Evolutionary conservation across 1,140 invertebrate genomes (phyloP).

Genomic region (Phortica variegata): DNA sequence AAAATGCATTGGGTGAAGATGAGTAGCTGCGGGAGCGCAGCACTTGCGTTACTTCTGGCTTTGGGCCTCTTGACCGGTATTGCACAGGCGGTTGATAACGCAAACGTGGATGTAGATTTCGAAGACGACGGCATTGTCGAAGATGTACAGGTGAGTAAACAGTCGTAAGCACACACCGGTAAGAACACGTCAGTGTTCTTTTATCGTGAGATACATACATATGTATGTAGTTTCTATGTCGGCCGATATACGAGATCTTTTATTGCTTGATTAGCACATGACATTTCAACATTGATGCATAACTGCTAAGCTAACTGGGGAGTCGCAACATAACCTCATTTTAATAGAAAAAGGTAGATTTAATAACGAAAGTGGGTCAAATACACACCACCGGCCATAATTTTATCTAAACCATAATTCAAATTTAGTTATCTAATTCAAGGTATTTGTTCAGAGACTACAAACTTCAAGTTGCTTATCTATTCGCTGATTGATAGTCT

Average conservation of each 20-base stretch:
- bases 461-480: too few species aligned
- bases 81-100: slow-evolving; percentile 9
- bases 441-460: too few species aligned
- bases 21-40: slow-evolving; percentile 20
- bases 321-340: too few species aligned
- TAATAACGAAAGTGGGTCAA: slow-evolving; percentile 30
- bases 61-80: slow-evolving; percentile 17
- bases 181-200: slow-evolving; percentile 44
- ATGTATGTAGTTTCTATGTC: not conserved
- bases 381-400: slow-evolving; percentile 25
- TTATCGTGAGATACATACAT: slow-evolving; percentile 6
- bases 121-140: slow-evolving; percentile 44
- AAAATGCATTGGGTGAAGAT: too few species aligned
- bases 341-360: too few species aligned
- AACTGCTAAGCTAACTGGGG: too few species aligned
- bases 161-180: slow-evolving; percentile 12
- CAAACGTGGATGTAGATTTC: slow-evolving; percentile 28
- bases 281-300: too few species aligned
- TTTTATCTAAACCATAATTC: slow-evolving; percentile 15
- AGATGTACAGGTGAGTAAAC: slow-evolving; percentile 43
- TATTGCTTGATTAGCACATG: too few species aligned
- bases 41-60: slow-evolving; percentile 30
- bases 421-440: slow-evolving; percentile 21
- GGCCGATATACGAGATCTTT: not conserved
- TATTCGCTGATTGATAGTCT: too few species aligned